Evolutionary conservation across 2,797 vertebrate species (phyloP).

Genomic region (Pipistrellus pipistrellus): DNA sequence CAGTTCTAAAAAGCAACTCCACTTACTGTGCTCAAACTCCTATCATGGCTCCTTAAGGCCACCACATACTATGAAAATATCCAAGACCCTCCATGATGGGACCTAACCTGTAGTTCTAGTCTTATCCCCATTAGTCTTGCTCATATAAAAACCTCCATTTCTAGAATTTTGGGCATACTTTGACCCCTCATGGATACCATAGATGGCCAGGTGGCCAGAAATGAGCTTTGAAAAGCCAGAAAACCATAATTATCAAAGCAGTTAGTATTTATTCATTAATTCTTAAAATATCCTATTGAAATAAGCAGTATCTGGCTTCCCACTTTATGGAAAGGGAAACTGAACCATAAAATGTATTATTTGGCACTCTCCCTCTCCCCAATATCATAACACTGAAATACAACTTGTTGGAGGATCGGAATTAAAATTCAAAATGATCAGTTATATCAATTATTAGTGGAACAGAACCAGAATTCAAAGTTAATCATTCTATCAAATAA

Average conservation of each 20-base stretch:
- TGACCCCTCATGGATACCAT: background rate
- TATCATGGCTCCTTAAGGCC: background rate
- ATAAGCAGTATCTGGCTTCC: background rate
- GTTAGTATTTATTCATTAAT: slow-evolving; percentile 19
- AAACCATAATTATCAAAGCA: slow-evolving; percentile 31
- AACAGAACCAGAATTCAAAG: slow-evolving; percentile 49
- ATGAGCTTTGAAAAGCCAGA: slow-evolving; percentile 36
- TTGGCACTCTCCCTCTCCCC: background rate
- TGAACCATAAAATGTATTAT: background rate
- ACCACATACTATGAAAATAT: background rate
- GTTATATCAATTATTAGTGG: slow-evolving; percentile 10
- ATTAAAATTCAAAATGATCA: slow-evolving; percentile 51
- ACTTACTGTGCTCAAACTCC: background rate
- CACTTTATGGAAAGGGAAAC: slow-evolving; percentile 12
- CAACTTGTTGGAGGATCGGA: background rate
- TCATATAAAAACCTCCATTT: background rate
- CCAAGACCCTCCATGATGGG: background rate
- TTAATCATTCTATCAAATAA: slow-evolving; percentile 48
- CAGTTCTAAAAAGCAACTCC: background rate
- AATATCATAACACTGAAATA: slow-evolving; percentile 14
- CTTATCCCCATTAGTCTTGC: background rate
- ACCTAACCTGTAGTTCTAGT: background rate
- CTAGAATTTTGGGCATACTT: background rate
- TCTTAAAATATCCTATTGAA: slow-evolving; percentile 16
- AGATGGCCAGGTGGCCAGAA: background rate